These are phyloP conservation scores for Tapirus terrestris DNA, from an alignment of 2,113 vertebrate genomes.

Conservation along the genomic window DNA sequence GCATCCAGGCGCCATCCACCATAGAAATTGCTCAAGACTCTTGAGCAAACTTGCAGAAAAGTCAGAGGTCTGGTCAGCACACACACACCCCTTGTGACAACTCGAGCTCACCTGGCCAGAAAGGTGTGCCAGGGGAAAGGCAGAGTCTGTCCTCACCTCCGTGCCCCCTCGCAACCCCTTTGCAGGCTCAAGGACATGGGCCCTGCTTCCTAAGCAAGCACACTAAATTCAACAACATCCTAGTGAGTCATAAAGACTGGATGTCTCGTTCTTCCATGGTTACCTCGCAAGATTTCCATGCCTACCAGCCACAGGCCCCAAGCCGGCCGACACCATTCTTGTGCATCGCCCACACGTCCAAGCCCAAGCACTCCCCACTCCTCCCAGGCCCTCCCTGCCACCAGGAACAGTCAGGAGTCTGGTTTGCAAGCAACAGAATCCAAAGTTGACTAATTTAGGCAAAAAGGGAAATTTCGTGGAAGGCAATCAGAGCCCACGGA, in stretches of 20 bases:
- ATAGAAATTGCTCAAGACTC: not conserved
- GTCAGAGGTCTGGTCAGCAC: not conserved
- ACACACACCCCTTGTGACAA: not conserved
- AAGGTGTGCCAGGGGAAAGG: not conserved
- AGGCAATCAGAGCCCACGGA: not conserved
- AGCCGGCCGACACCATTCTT: not conserved
- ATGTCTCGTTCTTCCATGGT: not conserved
- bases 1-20: not conserved
- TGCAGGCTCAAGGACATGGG: accelerated
- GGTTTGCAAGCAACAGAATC: not conserved
- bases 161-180: not conserved
- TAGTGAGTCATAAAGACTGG: not conserved
- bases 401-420: not conserved
- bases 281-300: not conserved
- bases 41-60: not conserved
- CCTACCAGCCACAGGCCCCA: not conserved
- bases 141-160: accelerated
- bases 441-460: not conserved
- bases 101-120: not conserved
- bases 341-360: not conserved
- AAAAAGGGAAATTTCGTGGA: not conserved
- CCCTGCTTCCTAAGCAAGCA: not conserved
- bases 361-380: not conserved
- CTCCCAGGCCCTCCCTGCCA: not conserved
- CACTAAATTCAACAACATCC: not conserved